These are phyloP conservation scores for Aphelenchoides fujianensis DNA, from an alignment of 1,140 invertebrate species.

Conservation along the genomic window DNA sequence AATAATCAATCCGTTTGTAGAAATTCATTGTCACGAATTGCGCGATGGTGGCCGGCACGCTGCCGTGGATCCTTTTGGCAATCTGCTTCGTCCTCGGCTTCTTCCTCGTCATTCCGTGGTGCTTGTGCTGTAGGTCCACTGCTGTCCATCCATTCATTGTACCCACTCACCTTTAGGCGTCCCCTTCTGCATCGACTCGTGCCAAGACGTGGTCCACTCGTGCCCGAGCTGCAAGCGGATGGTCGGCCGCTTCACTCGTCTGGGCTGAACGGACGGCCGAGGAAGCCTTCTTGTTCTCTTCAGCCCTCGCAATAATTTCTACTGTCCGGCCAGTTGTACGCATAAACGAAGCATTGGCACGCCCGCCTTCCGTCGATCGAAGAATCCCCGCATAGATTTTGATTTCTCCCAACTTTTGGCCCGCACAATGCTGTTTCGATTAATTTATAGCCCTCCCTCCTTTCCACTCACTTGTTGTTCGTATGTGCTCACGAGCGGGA, in stretches of 20 bases:
- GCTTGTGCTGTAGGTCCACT: slow-evolving; percentile 15
- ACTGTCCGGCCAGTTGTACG: too few species aligned
- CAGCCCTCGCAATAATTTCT: too few species aligned
- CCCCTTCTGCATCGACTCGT: slow-evolving; percentile 56
- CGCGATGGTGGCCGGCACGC: not conserved
- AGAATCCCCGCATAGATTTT: too few species aligned
- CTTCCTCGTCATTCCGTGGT: slow-evolving; percentile 50
- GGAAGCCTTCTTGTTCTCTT: too few species aligned
- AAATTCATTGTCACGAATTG: not conserved
- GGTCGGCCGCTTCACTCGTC: slow-evolving; percentile 51
- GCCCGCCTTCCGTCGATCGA: too few species aligned
- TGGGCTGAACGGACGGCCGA: slow-evolving; percentile 29
- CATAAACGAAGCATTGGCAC: too few species aligned
- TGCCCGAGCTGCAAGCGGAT: slow-evolving; percentile 57
- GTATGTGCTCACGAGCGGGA: too few species aligned
- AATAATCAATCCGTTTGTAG: not conserved
- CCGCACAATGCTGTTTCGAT: too few species aligned
- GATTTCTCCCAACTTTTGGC: too few species aligned
- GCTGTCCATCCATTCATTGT: slow-evolving; percentile 16
- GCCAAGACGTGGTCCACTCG: slow-evolving; percentile 55
- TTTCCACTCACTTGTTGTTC: too few species aligned
- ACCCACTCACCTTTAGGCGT: slow-evolving; percentile 54
- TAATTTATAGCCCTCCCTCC: too few species aligned
- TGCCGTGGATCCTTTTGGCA: slow-evolving; percentile 49
- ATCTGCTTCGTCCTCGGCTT: slow-evolving; percentile 56